Conservation (phyloP, 2,888 invertebrate genomes). For the Lottia gigantea region DNA sequence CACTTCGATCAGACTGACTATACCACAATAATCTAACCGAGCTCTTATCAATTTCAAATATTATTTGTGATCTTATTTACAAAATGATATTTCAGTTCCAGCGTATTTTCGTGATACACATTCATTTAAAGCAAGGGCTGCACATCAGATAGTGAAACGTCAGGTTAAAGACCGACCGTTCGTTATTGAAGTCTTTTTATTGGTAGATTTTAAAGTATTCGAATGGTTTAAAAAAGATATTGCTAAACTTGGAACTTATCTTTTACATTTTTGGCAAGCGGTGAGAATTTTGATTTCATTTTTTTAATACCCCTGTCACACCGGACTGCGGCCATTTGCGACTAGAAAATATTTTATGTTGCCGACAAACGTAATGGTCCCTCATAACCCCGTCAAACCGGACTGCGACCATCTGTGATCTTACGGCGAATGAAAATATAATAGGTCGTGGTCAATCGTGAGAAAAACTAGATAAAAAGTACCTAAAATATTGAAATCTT, state of each 20-base stretch:
- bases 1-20: no score
- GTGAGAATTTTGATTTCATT: slow-evolving; percentile 34
- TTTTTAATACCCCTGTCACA: no score
- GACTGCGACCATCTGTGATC: no score
- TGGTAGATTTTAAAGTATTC: slow-evolving; percentile 50
- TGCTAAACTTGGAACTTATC: slow-evolving; percentile 46
- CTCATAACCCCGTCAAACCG: no score
- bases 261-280: slow-evolving; percentile 57
- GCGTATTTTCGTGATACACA: slow-evolving; percentile 17
- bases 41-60: not conserved
- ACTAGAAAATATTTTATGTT: no score
- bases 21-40: no score
- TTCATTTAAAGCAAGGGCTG: not conserved
- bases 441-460: no score
- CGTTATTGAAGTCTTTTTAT: slow-evolving; percentile 44
- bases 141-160: slow-evolving; percentile 32
- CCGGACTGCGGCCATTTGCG: no score
- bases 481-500: no score
- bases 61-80: not conserved
- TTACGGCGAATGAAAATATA: no score
- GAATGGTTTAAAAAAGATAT: slow-evolving; percentile 49
- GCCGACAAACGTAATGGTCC: no score
- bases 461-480: no score
- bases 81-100: slow-evolving; percentile 22
- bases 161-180: slow-evolving; percentile 27